phyloP scores from a whole-genome alignment of 2,888 invertebrate species.

The Macrophya alboannulata region DNA sequence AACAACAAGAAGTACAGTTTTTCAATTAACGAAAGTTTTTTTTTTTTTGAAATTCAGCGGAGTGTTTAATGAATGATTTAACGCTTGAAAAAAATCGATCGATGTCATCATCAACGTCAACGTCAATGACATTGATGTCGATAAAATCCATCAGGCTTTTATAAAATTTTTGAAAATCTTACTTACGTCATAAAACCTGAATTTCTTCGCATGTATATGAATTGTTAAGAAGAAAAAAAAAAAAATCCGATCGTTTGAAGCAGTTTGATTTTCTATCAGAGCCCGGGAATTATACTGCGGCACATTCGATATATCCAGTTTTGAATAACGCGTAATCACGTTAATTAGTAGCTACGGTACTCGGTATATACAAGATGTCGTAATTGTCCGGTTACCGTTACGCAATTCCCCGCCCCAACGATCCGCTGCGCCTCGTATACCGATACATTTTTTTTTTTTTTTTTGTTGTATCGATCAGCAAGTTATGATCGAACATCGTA shows the following conservation, averaged over 20 bases:
- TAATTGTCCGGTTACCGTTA: slow-evolving; percentile 52
- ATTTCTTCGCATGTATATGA: background rate
- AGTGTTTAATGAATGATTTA: background rate
- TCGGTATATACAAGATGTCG: slow-evolving; percentile 30
- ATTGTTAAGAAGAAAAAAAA: background rate
- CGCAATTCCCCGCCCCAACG: slow-evolving; percentile 18
- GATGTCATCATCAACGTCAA: background rate
- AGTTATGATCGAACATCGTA: too few species aligned
- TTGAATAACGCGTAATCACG: slow-evolving; percentile 40
- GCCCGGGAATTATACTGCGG: background rate
- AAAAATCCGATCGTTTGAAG: background rate
- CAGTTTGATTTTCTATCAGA: background rate
- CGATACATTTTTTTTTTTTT: background rate
- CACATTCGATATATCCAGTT: slow-evolving; percentile 26
- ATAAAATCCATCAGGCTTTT: background rate
- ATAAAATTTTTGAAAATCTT: background rate
- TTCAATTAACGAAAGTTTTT: background rate
- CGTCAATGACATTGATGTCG: background rate
- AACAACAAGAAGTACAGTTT: background rate
- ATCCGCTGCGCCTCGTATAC: background rate
- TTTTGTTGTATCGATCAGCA: background rate
- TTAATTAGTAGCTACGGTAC: slow-evolving; percentile 43
- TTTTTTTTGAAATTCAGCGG: background rate
- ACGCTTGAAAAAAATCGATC: background rate
- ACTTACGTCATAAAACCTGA: background rate